Conservation (phyloP, 2,113 vertebrate genomes). For the Dinomys branickii region DNA sequence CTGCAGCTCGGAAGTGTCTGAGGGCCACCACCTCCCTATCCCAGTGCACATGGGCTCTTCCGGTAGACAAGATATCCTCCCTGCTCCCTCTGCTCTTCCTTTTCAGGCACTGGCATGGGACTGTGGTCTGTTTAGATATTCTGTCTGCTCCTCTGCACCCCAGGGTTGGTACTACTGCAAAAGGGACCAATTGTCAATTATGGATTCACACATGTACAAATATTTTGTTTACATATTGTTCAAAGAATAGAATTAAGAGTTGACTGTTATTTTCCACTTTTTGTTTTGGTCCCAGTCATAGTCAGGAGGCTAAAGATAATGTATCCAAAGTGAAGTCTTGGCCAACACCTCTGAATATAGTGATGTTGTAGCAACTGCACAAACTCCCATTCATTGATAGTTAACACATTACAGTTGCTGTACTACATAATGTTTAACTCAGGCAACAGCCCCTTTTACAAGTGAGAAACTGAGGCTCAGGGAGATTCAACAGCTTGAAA, state of each 20-base stretch:
- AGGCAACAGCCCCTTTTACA: constrained; percentile 37
- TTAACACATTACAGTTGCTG: neutral
- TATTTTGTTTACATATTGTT: neutral
- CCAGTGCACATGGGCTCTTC: neutral
- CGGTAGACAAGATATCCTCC: neutral
- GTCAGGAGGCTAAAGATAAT: neutral
- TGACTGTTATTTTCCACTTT: neutral
- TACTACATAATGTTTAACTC: neutral
- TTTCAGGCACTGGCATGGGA: neutral
- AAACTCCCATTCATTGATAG: neutral
- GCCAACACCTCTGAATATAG: neutral
- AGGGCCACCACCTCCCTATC: neutral
- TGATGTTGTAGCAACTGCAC: neutral
- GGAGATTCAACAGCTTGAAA: neutral
- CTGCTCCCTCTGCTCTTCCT: neutral
- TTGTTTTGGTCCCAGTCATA: neutral
- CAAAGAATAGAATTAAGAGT: constrained; percentile 28
- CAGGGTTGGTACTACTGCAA: neutral
- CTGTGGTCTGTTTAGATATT: neutral
- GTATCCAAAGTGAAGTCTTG: neutral
- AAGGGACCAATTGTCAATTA: neutral
- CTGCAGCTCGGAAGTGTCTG: neutral
- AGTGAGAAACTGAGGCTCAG: constrained; percentile 38
- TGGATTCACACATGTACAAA: neutral
- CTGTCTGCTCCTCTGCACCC: neutral